A percentile compares a stretch with the other conserved stretches of the same genome.
Conservation (phyloP, 2,797 vertebrate genomes). For the Streptopelia turtur region DNA sequence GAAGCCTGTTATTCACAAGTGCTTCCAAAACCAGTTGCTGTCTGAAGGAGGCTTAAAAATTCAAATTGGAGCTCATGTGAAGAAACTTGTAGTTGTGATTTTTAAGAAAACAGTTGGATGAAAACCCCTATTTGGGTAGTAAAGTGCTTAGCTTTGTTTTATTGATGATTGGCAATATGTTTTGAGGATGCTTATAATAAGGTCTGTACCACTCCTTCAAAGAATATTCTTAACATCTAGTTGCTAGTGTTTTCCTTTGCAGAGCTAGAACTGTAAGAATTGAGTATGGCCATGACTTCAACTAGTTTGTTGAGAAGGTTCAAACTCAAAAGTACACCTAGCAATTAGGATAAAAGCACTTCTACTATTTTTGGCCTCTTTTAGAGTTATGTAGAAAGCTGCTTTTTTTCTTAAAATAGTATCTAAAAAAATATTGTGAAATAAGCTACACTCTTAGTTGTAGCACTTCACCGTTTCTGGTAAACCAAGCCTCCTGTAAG, state of each 20-base stretch:
- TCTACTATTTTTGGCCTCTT: background rate
- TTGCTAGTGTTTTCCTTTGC: background rate
- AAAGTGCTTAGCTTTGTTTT: background rate
- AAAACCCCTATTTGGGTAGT: background rate
- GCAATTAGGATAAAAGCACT: background rate
- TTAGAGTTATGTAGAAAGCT: background rate
- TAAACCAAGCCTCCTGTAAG: background rate
- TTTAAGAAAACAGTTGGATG: background rate
- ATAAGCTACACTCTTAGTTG: background rate
- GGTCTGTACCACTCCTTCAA: background rate
- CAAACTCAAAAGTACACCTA: background rate
- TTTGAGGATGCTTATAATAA: background rate
- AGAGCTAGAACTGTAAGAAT: background rate
- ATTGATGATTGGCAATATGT: background rate
- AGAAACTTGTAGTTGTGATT: background rate
- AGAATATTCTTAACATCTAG: background rate
- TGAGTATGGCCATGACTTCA: background rate
- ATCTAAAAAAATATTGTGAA: background rate
- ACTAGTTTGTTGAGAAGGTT: background rate
- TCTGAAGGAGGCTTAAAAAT: background rate
- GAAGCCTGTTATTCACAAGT: background rate
- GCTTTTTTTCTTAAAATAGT: background rate
- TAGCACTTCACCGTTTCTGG: background rate
- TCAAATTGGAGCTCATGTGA: background rate
- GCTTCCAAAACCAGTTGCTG: background rate